These are phyloP conservation scores for Chelonoidis abingdonii DNA, from an alignment of 2,113 vertebrate species.

Conservation along the genomic window DNA sequence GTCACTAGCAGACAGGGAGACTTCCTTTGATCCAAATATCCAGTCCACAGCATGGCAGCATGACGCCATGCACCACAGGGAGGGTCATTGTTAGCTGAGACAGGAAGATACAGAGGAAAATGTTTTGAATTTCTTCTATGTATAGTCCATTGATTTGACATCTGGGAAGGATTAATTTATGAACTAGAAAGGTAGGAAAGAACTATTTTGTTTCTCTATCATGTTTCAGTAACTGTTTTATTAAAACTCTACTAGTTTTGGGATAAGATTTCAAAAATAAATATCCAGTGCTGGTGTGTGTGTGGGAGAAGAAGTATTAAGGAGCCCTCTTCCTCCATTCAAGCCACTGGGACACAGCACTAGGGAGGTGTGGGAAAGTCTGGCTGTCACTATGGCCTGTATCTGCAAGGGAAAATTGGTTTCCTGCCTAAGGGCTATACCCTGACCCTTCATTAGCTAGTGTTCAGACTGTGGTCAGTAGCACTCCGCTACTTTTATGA, in stretches of 20 bases:
- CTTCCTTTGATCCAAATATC: background rate
- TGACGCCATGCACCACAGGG: background rate
- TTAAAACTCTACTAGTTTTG: background rate
- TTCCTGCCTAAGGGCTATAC: background rate
- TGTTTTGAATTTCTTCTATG: background rate
- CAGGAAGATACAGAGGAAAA: background rate
- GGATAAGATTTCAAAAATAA: background rate
- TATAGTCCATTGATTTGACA: background rate
- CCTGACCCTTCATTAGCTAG: background rate
- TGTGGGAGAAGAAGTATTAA: background rate
- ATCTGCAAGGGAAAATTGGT: background rate
- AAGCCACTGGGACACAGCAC: background rate
- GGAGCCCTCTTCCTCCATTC: background rate
- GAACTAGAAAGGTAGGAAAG: background rate
- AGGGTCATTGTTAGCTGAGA: background rate
- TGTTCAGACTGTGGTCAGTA: background rate
- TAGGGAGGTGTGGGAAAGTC: background rate
- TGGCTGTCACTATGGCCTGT: background rate
- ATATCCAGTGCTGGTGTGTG: background rate
- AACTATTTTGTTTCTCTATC: background rate
- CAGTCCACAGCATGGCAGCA: background rate
- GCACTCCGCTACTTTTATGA: background rate
- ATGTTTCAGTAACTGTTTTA: background rate
- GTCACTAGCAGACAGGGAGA: background rate
- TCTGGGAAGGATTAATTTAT: background rate